Evolutionary conservation across 2,113 vertebrate species (phyloP), one percentile per base, ranked within the genome.

Genomic region (Pimephales promelas): DNA sequence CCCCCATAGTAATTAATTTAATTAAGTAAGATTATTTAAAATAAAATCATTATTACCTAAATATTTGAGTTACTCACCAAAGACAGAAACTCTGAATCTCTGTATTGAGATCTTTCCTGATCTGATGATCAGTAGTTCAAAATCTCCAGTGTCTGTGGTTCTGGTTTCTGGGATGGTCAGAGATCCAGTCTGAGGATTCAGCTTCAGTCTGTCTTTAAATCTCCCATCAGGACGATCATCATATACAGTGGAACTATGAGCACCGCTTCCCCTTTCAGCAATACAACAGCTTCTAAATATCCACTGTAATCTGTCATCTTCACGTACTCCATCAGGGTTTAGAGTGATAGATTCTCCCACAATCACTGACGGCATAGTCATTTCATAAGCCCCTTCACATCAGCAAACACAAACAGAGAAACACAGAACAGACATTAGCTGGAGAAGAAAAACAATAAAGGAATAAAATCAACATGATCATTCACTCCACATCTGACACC

Each of bases 311-410:
- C 8, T n/a, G 56, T 1, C 22, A 0, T 10, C 36, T 40, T 40
- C 0, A n/a, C 0, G 8, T 22, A n/a, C 3, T 10, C 10, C 22
- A n/a, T 9, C 2, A 57, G 7, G 20, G 2, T 0, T 18, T 18
- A 66, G 28, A 66, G 4, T 3, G 16, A 36, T 2, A 66, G 5
- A 0, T 34, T 20, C 16, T 66, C 62, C 28, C 7, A 4, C 1
- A 2, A 2, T 36, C 31, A 68, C 31, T 10, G 7, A 0, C 1
- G 10, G 2, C 1, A 2, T 68, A 2, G 0, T 1, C 7, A 0
- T 0, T 20, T 20, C 5, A 40, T 68, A 0, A 40, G 1, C 1
- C 36, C 7, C 36, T 18, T 68, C 18, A 68, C 64, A 68, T 7
- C 28, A 68, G 8, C 64, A 68, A 68, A 68, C 31, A 68, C 1